These are phyloP conservation scores for Dryomyza anilis DNA, from an alignment of 2,888 invertebrate species.

Conservation along the genomic window DNA sequence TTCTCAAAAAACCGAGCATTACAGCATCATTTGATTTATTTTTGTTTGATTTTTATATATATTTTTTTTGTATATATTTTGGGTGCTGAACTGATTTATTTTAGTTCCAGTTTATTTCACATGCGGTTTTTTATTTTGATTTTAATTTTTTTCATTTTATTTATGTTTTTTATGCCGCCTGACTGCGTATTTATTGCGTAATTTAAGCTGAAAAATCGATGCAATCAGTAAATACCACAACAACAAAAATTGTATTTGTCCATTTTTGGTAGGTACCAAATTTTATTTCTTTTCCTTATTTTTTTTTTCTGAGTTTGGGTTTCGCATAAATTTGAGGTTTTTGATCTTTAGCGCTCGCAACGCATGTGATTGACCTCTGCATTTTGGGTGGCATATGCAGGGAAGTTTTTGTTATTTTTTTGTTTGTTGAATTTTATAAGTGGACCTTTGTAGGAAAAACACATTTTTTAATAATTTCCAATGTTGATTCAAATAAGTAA, in stretches of 20 bases:
- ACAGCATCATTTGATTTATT: constrained; percentile 1
- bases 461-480: too few species aligned
- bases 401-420: constrained; percentile 3
- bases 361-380: constrained; percentile 31
- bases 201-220: constrained; percentile 29
- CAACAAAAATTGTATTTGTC: neutral
- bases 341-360: constrained; percentile 33
- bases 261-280: neutral
- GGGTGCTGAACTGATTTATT: constrained; percentile 1
- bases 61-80: neutral
- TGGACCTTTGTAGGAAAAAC: too few species aligned
- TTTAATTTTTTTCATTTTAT: too few species aligned
- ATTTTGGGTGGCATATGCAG: neutral
- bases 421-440: constrained; percentile 1
- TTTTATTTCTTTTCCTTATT: constrained; percentile 7
- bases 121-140: constrained; percentile 16
- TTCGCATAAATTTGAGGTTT: constrained; percentile 32
- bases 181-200: constrained; percentile 30
- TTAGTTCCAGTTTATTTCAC: constrained; percentile 10
- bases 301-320: neutral
- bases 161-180: neutral
- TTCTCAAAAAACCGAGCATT: neutral
- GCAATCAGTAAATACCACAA: constrained; percentile 19
- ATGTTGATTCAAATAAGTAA: too few species aligned
- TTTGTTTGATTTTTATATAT: constrained; percentile 4